Conservation (phyloP, 2,113 vertebrate genomes). For the Synodontis membranacea region DNA sequence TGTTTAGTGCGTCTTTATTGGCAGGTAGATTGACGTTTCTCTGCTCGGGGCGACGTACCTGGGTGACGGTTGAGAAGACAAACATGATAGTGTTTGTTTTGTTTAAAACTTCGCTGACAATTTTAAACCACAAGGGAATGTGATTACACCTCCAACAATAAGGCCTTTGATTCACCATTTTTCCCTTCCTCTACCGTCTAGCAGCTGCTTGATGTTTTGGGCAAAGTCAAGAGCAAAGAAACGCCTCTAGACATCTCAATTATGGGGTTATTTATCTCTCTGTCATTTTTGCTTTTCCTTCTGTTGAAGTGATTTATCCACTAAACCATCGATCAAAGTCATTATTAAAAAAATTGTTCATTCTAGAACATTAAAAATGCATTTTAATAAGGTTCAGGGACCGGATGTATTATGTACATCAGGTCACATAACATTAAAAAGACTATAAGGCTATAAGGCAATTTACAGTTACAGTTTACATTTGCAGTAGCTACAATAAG, state of each 20-base stretch:
- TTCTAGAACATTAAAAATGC: neutral
- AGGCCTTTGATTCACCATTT: constrained; percentile 64
- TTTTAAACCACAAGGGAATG: constrained; percentile 61
- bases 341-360: neutral
- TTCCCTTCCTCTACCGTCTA: constrained; percentile 57
- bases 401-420: neutral
- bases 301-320: neutral
- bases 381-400: neutral
- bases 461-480: too few species aligned
- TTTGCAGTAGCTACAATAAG: neutral
- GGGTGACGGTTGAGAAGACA: constrained; percentile 67
- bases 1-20: constrained; percentile 61
- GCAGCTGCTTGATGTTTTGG: constrained; percentile 67
- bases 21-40: constrained; percentile 61
- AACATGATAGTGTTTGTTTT: constrained; percentile 70
- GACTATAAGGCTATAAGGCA: neutral
- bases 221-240: constrained; percentile 61
- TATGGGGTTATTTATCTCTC: constrained; percentile 69
- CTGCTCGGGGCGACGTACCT: constrained; percentile 63
- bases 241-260: constrained; percentile 70
- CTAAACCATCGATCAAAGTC: neutral
- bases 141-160: constrained; percentile 70
- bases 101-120: constrained; percentile 64
- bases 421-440: neutral
- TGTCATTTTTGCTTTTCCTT: neutral